Evolutionary conservation across 2,797 vertebrate genomes (phyloP).

Genomic region (Gobionotothen gibberifrons): DNA sequence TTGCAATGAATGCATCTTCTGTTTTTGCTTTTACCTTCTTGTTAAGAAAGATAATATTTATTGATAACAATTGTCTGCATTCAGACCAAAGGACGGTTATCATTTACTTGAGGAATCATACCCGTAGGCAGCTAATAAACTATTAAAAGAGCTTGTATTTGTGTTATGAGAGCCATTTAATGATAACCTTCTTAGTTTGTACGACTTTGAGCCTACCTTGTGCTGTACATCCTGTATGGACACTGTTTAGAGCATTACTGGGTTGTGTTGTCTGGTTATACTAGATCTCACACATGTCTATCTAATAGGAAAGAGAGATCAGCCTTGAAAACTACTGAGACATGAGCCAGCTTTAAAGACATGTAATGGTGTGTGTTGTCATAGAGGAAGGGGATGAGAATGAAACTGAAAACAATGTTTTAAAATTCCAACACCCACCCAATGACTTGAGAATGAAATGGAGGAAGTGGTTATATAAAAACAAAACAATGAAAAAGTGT

Average conservation of each 20-base stretch:
- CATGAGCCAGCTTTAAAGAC: background rate
- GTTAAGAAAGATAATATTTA: no score
- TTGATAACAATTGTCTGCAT: no score
- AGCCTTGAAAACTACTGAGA: background rate
- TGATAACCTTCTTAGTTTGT: background rate
- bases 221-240: background rate
- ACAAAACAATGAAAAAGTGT: background rate
- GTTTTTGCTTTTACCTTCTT: no score
- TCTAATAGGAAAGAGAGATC: background rate
- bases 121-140: background rate
- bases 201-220: background rate
- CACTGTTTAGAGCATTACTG: background rate
- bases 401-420: background rate
- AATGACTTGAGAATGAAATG: background rate
- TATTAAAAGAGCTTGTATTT: background rate
- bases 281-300: background rate
- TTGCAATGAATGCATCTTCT: no score
- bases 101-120: background rate
- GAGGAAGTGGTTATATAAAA: constrained; percentile 1
- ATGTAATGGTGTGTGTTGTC: background rate
- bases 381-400: background rate
- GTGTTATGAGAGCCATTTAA: background rate
- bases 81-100: background rate
- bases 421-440: background rate
- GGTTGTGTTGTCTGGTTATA: background rate